These are phyloP conservation scores for Aythya baeri DNA, from an alignment of 2,113 vertebrate genomes.

Conservation along the genomic window DNA sequence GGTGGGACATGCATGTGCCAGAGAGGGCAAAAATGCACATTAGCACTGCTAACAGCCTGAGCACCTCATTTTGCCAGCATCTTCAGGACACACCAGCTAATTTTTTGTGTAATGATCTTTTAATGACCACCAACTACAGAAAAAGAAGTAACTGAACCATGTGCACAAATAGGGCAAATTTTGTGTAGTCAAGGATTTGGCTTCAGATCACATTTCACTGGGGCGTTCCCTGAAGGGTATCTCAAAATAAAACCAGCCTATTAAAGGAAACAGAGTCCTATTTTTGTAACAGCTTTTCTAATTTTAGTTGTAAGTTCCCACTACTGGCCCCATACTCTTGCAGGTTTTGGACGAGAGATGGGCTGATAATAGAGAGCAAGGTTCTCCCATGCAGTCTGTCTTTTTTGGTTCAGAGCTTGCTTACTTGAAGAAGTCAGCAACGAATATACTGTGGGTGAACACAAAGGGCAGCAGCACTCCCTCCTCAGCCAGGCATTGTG, in stretches of 20 bases:
- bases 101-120: not conserved
- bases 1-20: not conserved
- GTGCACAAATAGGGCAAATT: not conserved
- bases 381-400: not conserved
- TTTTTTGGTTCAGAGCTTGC: not conserved
- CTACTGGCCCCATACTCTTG: not conserved
- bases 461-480: not conserved
- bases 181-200: not conserved
- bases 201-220: not conserved
- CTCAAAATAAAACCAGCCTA: not conserved
- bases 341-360: not conserved
- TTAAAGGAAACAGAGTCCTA: slow-evolving; percentile 2
- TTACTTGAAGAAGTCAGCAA: not conserved
- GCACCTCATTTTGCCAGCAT: not conserved
- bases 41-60: not conserved
- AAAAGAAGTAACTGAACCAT: not conserved
- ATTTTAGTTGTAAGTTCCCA: not conserved
- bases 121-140: not conserved
- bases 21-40: not conserved
- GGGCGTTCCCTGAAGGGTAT: not conserved
- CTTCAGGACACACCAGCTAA: not conserved
- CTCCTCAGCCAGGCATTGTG: accelerated
- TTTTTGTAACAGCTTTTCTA: not conserved
- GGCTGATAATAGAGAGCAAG: not conserved
- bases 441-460: accelerated